These are phyloP conservation scores for Notechis scutatus DNA, from an alignment of 2,113 vertebrate species.

Conservation along the genomic window DNA sequence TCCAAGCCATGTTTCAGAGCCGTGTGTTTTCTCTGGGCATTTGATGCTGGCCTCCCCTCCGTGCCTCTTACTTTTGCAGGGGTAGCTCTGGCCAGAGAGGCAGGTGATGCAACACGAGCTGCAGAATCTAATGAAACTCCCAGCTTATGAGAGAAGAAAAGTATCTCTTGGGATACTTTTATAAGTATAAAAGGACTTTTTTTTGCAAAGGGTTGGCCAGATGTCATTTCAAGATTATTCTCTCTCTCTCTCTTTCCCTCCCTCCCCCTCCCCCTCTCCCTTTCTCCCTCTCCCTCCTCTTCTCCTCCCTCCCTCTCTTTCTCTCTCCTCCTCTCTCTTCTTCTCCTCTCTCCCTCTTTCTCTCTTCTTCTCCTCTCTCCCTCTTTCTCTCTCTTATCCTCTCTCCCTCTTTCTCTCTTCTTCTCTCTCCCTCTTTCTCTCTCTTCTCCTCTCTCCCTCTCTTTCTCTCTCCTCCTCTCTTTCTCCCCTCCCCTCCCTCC, in stretches of 20 bases:
- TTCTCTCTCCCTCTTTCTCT: accelerated
- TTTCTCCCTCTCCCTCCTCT: too few relatives aligned
- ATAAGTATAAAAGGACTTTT: background rate
- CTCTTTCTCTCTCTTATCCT: accelerated
- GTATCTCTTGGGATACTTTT: background rate
- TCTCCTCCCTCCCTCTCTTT: too few relatives aligned
- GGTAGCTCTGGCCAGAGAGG: background rate
- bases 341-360: too few relatives aligned
- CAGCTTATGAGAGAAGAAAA: background rate
- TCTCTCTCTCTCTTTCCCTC: background rate
- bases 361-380: too few relatives aligned
- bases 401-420: accelerated
- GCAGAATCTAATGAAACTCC: background rate
- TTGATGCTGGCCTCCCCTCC: background rate
- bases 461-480: accelerated
- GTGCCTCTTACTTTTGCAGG: background rate
- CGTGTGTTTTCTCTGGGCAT: background rate
- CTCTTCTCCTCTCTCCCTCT: too few relatives aligned
- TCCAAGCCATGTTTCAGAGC: background rate
- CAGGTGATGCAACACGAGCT: too few relatives aligned
- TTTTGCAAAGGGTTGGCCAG: background rate
- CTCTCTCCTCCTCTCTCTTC: too few relatives aligned
- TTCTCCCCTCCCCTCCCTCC: accelerated
- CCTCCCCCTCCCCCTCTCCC: background rate
- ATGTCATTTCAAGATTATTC: background rate